Evolutionary conservation across 2,888 invertebrate species (phyloP).

Genomic region (Drosophila testacea): DNA sequence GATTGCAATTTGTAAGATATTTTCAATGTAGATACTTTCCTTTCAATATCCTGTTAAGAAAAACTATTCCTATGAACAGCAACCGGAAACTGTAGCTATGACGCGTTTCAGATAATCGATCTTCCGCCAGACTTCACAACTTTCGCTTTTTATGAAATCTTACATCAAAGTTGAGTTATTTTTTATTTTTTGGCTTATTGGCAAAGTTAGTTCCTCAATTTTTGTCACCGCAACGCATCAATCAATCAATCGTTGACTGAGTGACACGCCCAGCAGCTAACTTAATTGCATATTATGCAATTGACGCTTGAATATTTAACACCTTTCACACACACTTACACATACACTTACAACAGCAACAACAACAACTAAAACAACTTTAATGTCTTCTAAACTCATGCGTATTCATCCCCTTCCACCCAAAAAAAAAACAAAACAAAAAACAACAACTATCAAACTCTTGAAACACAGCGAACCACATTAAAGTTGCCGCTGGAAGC

Average conservation of each 20-base stretch:
- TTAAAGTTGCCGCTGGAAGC: slow-evolving; percentile 53
- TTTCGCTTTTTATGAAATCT: slow-evolving; percentile 31
- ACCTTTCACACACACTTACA: slow-evolving; percentile 3
- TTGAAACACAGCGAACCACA: slow-evolving; percentile 44
- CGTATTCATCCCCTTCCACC: slow-evolving; percentile 31
- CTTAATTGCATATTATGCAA: slow-evolving; percentile 37
- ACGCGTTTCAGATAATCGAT: slow-evolving; percentile 3
- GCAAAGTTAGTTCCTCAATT: slow-evolving; percentile 20
- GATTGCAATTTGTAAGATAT: too few species aligned
- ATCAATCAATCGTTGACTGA: slow-evolving; percentile 24
- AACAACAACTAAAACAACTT: slow-evolving; percentile 47
- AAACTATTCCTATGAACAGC: not conserved
- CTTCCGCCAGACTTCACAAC: slow-evolving; percentile 17
- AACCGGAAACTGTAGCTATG: not conserved
- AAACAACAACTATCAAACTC: slow-evolving; percentile 31
- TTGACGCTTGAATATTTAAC: slow-evolving; percentile 15
- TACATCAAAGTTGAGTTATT: slow-evolving; percentile 7
- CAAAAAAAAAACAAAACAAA: slow-evolving; percentile 3
- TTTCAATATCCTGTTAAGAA: not conserved
- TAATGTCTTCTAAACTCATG: slow-evolving; percentile 54
- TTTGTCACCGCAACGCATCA: slow-evolving; percentile 32
- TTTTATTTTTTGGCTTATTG: slow-evolving; percentile 18
- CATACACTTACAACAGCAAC: slow-evolving; percentile 23
- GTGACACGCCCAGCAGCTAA: slow-evolving; percentile 20
- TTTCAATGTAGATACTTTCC: not conserved